phyloP scores from a whole-genome alignment of 1,140 invertebrate genomes.

The Meloidogyne exigua region DNA sequence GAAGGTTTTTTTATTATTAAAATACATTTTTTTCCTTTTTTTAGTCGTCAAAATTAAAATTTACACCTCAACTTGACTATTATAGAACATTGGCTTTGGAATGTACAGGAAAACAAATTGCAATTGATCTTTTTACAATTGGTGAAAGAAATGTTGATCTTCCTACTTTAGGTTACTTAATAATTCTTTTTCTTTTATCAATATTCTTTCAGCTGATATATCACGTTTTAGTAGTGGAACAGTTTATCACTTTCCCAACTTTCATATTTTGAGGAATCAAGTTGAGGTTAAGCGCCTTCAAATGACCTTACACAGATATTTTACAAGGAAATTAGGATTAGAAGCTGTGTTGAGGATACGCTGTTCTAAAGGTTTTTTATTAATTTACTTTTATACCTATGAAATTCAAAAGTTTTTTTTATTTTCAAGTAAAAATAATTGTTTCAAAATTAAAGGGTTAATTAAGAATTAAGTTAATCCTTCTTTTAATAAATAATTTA shows the following conservation, averaged over 20 bases:
- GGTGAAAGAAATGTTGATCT: slow-evolving; percentile 90
- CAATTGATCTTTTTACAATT: slow-evolving; percentile 89
- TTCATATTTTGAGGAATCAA: slow-evolving; percentile 73
- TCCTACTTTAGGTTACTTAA: slow-evolving; percentile 78
- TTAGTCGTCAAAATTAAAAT: slow-evolving; percentile 52
- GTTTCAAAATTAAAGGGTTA: too few relatives aligned
- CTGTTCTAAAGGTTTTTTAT: slow-evolving; percentile 75
- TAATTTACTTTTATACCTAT: too few relatives aligned
- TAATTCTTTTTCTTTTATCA: neutral
- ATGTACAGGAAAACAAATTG: slow-evolving; percentile 91
- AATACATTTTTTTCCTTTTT: neutral
- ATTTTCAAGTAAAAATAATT: too few relatives aligned
- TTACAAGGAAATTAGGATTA: slow-evolving; percentile 94
- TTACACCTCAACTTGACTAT: slow-evolving; percentile 94
- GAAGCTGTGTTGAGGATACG: slow-evolving; percentile 96
- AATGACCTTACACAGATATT: slow-evolving; percentile 79
- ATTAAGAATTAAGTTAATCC: too few relatives aligned
- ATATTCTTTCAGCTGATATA: slow-evolving; percentile 65
- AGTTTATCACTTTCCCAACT: slow-evolving; percentile 87
- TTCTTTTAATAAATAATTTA: too few relatives aligned
- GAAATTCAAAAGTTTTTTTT: too few relatives aligned
- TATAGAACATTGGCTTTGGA: slow-evolving; percentile 94
- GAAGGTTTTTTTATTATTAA: slow-evolving; percentile 10
- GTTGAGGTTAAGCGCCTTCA: slow-evolving; percentile 76
- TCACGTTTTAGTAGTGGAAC: slow-evolving; percentile 92